Evolutionary conservation across 2,797 vertebrate genomes (phyloP), one percentile per base, ranked within the genome.

Genomic region (Macropodus opercularis): DNA sequence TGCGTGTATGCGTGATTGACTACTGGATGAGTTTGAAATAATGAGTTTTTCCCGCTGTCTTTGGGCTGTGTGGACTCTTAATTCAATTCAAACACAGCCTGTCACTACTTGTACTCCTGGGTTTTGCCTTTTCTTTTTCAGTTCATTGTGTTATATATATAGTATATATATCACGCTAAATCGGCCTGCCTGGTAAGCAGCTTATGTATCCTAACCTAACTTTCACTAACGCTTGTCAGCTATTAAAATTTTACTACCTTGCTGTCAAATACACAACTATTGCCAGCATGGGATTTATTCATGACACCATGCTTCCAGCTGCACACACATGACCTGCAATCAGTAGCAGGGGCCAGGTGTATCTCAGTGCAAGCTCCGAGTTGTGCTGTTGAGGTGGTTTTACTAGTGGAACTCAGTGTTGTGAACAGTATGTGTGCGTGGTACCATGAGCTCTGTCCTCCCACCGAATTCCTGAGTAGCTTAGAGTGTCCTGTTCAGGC

Each of bases 181-280:
- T 67, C 44, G 4, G 1, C 63, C 36, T 11, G 18, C 73, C 50
- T 48, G 62, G 59, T 56, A 59, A 61, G 51, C 63, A 17, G 56
- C 67, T 74, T 59, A 12, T 40, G 54, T 63, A 52, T 64, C 55
- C 13, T 56, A 63, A 66, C 64, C 58, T 72, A 34, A 3, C 75
- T 79, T 60, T 53, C 67, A 73, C 68, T 65, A 77, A 79, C 75
- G 58, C 80, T 83, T 80, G 78, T 81, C 75, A 60, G 79, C 80
- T 46, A 74, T 83, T 80, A 85, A 77, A 55, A 41, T 83, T 81
- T 83, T 70, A 79, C 79, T 76, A 21, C 75, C 48, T 58, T 0
- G 35, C 72, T 75, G 75, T 76, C 65, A 72, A 54, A 56, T 39
- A 55, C 65, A 75, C 60, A 46, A 22, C 39, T 35, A 9, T 6